Evolutionary conservation across 2,797 vertebrate species (phyloP), one percentile per base, ranked within the genome.

Genomic region (Xiphophorus birchmanni): DNA sequence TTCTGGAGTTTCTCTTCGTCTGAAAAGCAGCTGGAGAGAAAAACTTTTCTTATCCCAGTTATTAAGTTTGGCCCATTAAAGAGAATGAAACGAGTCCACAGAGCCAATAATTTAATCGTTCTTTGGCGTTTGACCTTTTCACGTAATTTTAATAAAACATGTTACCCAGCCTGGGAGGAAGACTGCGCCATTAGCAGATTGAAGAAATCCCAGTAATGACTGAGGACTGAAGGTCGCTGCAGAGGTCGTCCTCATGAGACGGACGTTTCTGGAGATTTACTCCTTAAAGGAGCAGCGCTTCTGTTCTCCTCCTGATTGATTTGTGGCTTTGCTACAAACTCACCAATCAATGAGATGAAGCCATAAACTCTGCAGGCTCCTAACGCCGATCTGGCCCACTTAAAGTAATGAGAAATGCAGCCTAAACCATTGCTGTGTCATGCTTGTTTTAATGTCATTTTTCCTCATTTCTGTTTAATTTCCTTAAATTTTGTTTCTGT

Each of bases 31-130:
- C 11, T 11, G 18, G 63, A 37, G 17, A 42, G 37, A 69, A 42
- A 69, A 69, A 11, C 65, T 42, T 26, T 69, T 42, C 65, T 42
- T 13, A 15, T 37, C 21, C 21, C 4, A 5, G 37, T 69, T 42
- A 2, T 42, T 69, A 42, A 4, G 21, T 42, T 67, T 40, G 18
- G 8, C 63, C 18, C 37, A 67, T 23, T 42, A 12, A 42, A 23
- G 40, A 21, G 18, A 42, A 69, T 69, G 65, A 42, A 42, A 42
- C 0, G 65, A 9, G 65, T 9, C 65, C 65, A 12, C 5, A 5
- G 37, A 42, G 65, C 26, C 65, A 69, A 42, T 69, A 69, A 69
- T 42, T 42, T 69, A 10, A 69, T 69, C 37, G 42, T 69, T 69
- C 37, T 6, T 42, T 13, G 40, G 40, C 37, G 1, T 69, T 42